Conservation (phyloP, 2,797 vertebrate species). For the Triplophysa bombifrons region DNA sequence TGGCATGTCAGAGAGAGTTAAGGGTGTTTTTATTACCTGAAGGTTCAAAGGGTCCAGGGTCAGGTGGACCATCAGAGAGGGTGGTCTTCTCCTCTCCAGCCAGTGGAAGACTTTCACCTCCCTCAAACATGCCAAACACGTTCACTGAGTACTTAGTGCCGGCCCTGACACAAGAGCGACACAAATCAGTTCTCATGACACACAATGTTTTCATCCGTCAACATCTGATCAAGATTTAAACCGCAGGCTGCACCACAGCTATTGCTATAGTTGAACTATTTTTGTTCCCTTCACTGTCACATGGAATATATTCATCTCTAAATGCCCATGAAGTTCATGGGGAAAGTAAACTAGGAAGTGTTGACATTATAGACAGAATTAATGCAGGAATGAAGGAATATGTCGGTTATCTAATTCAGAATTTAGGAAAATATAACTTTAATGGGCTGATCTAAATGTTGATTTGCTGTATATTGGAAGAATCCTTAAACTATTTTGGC, state of each 20-base stretch:
- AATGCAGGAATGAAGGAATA: no score
- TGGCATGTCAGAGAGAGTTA: conserved; percentile 4
- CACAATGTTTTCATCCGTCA: background rate
- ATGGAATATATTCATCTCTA: background rate
- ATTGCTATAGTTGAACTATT: background rate
- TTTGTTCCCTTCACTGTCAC: background rate
- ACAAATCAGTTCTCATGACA: conserved; percentile 14
- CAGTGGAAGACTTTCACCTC: conserved; percentile 92
- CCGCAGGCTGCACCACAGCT: background rate
- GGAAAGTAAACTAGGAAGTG: no score
- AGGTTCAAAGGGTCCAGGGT: conserved; percentile 55
- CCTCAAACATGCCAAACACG: conserved; percentile 97
- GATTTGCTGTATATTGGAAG: no score
- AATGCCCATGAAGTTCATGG: no score
- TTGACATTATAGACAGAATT: no score
- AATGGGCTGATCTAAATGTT: no score
- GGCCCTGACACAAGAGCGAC: conserved; percentile 78
- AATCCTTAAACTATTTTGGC: background rate
- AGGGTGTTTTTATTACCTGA: conserved; percentile 66
- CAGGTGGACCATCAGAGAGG: conserved; percentile 81
- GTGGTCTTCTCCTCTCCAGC: conserved; percentile 97
- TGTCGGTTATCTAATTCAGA: no score
- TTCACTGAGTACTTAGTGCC: conserved; percentile 93
- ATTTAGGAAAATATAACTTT: no score
- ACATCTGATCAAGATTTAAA: background rate